Percentiles rank a stretch among this genome's conserved stretches.
phyloP scores from a whole-genome alignment of 2,888 invertebrate genomes.

The Drosophila falleni region DNA sequence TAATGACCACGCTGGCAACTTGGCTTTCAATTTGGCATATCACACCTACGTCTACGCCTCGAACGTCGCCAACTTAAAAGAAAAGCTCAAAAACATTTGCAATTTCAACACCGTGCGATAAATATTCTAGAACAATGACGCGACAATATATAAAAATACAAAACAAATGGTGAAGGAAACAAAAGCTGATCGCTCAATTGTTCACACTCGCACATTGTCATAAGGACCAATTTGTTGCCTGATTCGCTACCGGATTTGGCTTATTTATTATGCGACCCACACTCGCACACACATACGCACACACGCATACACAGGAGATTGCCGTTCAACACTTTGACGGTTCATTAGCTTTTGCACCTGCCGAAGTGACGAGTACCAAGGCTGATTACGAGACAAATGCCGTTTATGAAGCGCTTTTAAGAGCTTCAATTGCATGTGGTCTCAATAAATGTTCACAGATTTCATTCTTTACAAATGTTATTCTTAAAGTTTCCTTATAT shows the following conservation, averaged over 20 bases:
- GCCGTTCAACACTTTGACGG: conserved; percentile 71
- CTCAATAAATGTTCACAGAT: conserved; percentile 2
- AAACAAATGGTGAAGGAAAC: conserved; percentile 42
- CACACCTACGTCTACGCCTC: conserved; percentile 8
- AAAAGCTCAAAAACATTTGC: not conserved
- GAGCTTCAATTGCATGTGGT: not conserved
- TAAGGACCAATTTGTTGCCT: conserved; percentile 24
- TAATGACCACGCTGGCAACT: conserved; percentile 39
- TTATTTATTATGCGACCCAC: conserved; percentile 57
- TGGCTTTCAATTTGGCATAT: conserved; percentile 27
- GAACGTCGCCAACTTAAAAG: conserved; percentile 14
- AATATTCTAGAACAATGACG: conserved; percentile 30
- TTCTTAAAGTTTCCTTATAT: too few relatives aligned
- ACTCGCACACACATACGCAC: conserved; percentile 2
- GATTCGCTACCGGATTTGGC: conserved; percentile 41
- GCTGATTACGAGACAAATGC: conserved; percentile 52
- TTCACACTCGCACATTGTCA: conserved; percentile 47
- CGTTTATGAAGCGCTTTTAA: conserved; percentile 20
- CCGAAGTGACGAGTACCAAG: conserved; percentile 20
- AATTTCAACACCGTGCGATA: conserved; percentile 9
- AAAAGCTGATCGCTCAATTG: conserved; percentile 60
- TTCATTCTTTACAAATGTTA: too few relatives aligned
- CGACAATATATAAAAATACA: conserved; percentile 35
- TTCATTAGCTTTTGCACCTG: conserved; percentile 59
- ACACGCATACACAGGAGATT: conserved; percentile 23